Percentiles rank a stretch among this genome's conserved stretches.
Conservation (phyloP, 1,140 invertebrate species). For the Diplogasteroides magnus region DNA sequence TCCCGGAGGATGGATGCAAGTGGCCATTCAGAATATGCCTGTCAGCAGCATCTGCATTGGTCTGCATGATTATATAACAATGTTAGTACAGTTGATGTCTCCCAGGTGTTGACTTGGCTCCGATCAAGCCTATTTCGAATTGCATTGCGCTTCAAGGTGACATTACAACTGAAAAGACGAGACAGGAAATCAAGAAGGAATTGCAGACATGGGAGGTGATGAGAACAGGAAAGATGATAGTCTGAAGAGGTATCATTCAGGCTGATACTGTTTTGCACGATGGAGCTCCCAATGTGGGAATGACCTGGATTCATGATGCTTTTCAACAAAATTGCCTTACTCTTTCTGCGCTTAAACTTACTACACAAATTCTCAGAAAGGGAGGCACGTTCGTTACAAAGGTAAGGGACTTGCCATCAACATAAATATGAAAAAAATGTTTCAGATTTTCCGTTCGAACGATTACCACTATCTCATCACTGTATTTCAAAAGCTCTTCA, state of each 20-base stretch:
- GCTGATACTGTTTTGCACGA: conserved; percentile 93
- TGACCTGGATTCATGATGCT: conserved; percentile 94
- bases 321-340: conserved; percentile 75
- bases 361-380: conserved; percentile 77
- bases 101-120: conserved; percentile 84
- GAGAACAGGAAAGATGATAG: neutral
- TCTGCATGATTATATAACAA: conserved; percentile 41
- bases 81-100: conserved; percentile 13
- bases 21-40: conserved; percentile 96
- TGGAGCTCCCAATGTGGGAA: conserved; percentile 96
- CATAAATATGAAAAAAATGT: neutral
- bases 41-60: conserved; percentile 86
- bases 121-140: conserved; percentile 84
- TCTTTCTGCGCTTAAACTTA: conserved; percentile 83
- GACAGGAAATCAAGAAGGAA: conserved; percentile 65
- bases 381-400: conserved; percentile 98
- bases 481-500: conserved; percentile 94
- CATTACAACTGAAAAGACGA: conserved; percentile 86
- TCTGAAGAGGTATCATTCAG: conserved; percentile 58
- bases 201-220: conserved; percentile 75
- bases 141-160: conserved; percentile 84
- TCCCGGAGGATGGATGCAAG: conserved; percentile 99
- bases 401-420: conserved; percentile 36
- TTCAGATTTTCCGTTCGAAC: conserved; percentile 83
- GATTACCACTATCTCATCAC: conserved; percentile 91